These are phyloP conservation scores for Zeus faber DNA, from an alignment of 2,113 vertebrate species.

Conservation along the genomic window DNA sequence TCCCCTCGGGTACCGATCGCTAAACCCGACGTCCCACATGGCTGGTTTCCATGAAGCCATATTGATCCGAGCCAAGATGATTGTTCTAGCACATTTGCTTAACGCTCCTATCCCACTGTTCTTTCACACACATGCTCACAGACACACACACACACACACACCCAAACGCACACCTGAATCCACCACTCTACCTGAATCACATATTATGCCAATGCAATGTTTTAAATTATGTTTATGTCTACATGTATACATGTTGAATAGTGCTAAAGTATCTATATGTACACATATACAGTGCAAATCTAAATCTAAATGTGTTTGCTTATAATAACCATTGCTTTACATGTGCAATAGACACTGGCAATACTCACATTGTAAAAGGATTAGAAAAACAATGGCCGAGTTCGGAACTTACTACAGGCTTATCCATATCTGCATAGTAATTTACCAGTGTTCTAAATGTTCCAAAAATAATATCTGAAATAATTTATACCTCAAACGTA, in stretches of 20 bases:
- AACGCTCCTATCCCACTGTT: background rate
- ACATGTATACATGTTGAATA: background rate
- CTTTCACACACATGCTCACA: background rate
- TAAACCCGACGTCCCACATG: background rate
- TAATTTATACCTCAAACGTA: too few species aligned
- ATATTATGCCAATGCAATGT: too few species aligned
- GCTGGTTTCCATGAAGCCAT: constrained; percentile 15
- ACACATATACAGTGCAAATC: background rate
- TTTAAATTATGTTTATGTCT: too few species aligned
- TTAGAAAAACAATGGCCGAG: background rate
- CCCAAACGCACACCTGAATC: too few species aligned
- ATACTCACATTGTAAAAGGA: background rate
- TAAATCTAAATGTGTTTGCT: too few species aligned
- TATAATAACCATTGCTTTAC: too few species aligned
- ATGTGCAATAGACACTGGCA: background rate
- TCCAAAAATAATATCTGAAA: too few species aligned
- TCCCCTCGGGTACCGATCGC: background rate
- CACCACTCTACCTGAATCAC: too few species aligned
- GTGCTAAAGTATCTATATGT: background rate
- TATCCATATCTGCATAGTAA: background rate
- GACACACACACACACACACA: too few species aligned
- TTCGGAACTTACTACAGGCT: background rate
- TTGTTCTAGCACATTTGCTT: constrained; percentile 17
- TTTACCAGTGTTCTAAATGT: background rate
- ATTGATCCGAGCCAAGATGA: constrained; percentile 14